Base-by-base conservation (phyloP, 2,113 vertebrate species). In the Cavia aperea region DNA sequence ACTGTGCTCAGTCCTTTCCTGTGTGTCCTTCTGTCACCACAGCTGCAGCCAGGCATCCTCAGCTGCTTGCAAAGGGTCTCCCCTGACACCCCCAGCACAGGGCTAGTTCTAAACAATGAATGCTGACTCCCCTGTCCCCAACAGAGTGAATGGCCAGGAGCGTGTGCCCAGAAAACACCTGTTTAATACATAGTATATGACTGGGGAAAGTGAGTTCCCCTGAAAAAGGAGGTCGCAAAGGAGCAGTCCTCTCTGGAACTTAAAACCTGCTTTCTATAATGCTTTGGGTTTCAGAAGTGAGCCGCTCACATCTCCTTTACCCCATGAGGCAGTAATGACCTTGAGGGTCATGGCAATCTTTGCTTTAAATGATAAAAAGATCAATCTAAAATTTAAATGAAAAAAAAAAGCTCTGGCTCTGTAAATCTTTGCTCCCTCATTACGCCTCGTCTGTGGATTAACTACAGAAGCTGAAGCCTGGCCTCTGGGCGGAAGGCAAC, bases 1-100 rank as follows among this genome's bases (percentile, higher is more conserved):
- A 1, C 16, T 1, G 43, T 2, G 13, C 19, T 79, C 16, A 0
- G 13, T 15, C 15, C 51, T 23, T 77, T 60, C 29, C 2, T 0
- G 5, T 5, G 39, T 13, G 19, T 26, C 4, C 63, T 11, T 60
- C 46, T 19, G 7, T 29, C 65, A 31, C 9, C 14, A 23, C 43
- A 3, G 0, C 2, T 56, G 63, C 9, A 23, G 49, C 56, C 56
- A 9, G 0, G 2, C 9, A 36, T 36, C 33, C 11, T 15, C 81
- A 5, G 7, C n/a, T 26, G 68, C 70, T 81, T 39, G 29, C 39
- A 19, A 24, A 12, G 0, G 5, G 24, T 23, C 58, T 36, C 56
- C 2, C 14, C 43, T 3, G 26, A 46, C 54, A 19, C 39, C 72
- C 93, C 73, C n/a, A 19, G 0, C 18, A 16, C 19, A 88, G n/a